These are phyloP conservation scores for Coluber constrictor DNA, from an alignment of 2,797 vertebrate species.

Conservation along the genomic window DNA sequence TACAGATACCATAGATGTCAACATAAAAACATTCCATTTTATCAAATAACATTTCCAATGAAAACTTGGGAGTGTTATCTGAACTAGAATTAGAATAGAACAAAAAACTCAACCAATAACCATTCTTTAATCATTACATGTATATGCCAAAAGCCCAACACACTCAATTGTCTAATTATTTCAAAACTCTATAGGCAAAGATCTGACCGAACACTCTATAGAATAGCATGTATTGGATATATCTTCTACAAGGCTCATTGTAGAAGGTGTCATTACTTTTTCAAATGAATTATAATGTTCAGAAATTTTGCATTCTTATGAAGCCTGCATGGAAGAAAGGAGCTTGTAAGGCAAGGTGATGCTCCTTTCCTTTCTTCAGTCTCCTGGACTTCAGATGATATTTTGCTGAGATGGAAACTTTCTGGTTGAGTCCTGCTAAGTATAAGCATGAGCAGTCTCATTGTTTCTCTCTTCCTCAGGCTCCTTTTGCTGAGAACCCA, in stretches of 20 bases:
- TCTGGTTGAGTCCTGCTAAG: not conserved
- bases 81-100: not conserved
- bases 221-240: not conserved
- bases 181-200: not conserved
- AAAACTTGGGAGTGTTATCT: not conserved
- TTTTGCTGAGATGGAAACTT: not conserved
- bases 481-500: not conserved
- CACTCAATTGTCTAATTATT: not conserved
- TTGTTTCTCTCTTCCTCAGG: not conserved
- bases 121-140: not conserved
- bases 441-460: not conserved
- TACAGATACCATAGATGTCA: not conserved
- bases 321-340: not conserved
- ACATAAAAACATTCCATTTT: not conserved
- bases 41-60: not conserved
- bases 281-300: not conserved
- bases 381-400: not conserved
- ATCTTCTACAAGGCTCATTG: not conserved
- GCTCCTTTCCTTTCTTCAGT: not conserved
- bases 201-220: not conserved
- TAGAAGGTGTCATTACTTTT: not conserved
- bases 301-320: not conserved
- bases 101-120: not conserved
- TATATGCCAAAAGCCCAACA: not conserved
- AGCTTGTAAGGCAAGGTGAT: accelerated